Evolutionary conservation across 2,888 invertebrate species (phyloP).

Genomic region (Agapetus fuscipes): DNA sequence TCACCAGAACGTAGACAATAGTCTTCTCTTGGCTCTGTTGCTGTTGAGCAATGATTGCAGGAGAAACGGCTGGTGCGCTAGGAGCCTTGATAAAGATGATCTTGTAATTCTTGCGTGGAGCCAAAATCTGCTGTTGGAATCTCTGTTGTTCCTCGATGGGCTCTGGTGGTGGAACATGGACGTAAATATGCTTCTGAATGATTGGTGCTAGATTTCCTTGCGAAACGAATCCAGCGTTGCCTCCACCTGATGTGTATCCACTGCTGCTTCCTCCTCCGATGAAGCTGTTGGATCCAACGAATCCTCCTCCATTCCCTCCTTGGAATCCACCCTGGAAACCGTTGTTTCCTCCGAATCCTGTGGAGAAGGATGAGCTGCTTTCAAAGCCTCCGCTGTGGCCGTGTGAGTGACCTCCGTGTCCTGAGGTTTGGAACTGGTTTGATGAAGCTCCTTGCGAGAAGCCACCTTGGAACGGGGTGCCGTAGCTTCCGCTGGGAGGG

Average conservation of each 20-base stretch:
- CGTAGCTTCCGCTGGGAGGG: neutral
- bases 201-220: slow-evolving; percentile 36
- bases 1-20: slow-evolving; percentile 72
- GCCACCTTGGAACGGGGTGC: neutral
- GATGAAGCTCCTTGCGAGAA: neutral
- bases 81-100: slow-evolving; percentile 83
- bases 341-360: slow-evolving; percentile 31
- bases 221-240: slow-evolving; percentile 2
- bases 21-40: slow-evolving; percentile 72
- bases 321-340: slow-evolving; percentile 22
- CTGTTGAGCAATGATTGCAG: slow-evolving; percentile 62
- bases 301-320: slow-evolving; percentile 3
- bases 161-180: slow-evolving; percentile 75
- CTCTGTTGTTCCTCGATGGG: slow-evolving; percentile 59
- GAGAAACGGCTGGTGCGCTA: slow-evolving; percentile 64
- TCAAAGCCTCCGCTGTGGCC: slow-evolving; percentile 26
- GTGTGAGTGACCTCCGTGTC: slow-evolving; percentile 36
- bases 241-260: slow-evolving; percentile 2
- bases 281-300: slow-evolving; percentile 27
- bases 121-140: slow-evolving; percentile 52
- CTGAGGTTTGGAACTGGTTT: slow-evolving; percentile 17
- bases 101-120: slow-evolving; percentile 72
- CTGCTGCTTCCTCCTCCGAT: slow-evolving; percentile 1
- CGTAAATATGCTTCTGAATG: slow-evolving; percentile 74
- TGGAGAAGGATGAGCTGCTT: slow-evolving; percentile 23